These are phyloP conservation scores for Parasteatoda lunata DNA, from an alignment of 2,888 invertebrate genomes.

Conservation along the genomic window DNA sequence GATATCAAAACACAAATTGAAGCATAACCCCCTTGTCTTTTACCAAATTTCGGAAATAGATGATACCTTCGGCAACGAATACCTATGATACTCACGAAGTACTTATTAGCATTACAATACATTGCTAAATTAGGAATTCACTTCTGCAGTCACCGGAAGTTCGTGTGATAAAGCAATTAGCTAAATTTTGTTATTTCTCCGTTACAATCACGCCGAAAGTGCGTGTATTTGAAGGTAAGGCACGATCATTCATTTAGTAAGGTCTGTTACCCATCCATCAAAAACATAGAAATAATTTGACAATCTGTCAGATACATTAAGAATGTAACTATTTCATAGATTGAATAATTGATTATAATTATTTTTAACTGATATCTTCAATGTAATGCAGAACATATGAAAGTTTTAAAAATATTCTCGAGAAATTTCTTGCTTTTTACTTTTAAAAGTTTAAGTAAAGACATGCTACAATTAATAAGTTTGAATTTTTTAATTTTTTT, in stretches of 20 bases:
- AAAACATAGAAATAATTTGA: not conserved
- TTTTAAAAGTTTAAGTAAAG: too few relatives aligned
- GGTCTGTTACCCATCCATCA: not conserved
- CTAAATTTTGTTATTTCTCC: constrained; percentile 21
- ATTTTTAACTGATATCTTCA: too few relatives aligned
- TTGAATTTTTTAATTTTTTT: too few relatives aligned
- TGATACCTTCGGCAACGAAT: constrained; percentile 10
- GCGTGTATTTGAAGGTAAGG: constrained; percentile 13
- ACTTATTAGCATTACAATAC: constrained; percentile 38
- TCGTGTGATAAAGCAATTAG: constrained; percentile 47
- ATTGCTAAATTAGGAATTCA: constrained; percentile 14
- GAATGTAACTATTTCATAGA: not conserved
- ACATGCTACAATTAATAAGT: too few relatives aligned
- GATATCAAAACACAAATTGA: too few relatives aligned
- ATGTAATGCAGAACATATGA: too few relatives aligned
- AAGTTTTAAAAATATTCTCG: too few relatives aligned
- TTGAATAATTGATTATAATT: too few relatives aligned
- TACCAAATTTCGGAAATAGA: not conserved
- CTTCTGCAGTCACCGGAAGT: constrained; percentile 15
- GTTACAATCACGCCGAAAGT: constrained; percentile 15
- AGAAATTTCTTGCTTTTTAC: too few relatives aligned
- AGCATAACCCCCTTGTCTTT: not conserved
- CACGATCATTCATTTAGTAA: not conserved
- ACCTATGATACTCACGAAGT: constrained; percentile 17
- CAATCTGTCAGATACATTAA: not conserved